phyloP scores from a whole-genome alignment of 2,113 vertebrate species.

The Taxidea taxus region DNA sequence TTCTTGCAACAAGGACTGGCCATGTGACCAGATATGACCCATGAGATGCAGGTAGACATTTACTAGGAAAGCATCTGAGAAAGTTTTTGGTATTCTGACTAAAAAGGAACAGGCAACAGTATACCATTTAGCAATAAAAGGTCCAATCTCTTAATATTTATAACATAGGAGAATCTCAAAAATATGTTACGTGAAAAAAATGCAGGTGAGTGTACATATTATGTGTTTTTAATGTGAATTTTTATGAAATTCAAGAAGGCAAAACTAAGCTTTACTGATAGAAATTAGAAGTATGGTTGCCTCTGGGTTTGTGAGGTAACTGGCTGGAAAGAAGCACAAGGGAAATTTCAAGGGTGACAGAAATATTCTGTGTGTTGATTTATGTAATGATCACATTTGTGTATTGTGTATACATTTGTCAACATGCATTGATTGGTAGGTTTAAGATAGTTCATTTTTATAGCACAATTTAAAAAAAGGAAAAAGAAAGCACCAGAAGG shows the following conservation, averaged over 20 bases:
- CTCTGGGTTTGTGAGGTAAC: background rate
- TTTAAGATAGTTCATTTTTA: background rate
- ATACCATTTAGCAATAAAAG: background rate
- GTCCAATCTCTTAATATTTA: background rate
- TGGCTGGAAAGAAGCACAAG: background rate
- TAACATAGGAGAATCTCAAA: background rate
- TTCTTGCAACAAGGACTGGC: background rate
- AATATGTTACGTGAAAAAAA: slow-evolving; percentile 6
- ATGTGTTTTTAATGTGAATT: background rate
- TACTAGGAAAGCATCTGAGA: background rate
- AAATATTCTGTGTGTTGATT: background rate
- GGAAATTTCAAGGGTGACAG: background rate
- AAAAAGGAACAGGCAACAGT: background rate
- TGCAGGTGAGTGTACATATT: background rate
- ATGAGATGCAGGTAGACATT: background rate
- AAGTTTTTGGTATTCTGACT: background rate
- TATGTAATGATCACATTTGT: background rate
- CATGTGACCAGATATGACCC: background rate
- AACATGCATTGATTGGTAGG: background rate
- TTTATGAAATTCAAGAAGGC: background rate
- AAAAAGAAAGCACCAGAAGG: background rate
- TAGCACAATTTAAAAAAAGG: background rate
- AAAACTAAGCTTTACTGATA: background rate
- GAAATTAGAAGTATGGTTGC: background rate
- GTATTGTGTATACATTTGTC: background rate